phyloP scores from a whole-genome alignment of 2,888 invertebrate genomes.

The Pediacus dermestoides region DNA sequence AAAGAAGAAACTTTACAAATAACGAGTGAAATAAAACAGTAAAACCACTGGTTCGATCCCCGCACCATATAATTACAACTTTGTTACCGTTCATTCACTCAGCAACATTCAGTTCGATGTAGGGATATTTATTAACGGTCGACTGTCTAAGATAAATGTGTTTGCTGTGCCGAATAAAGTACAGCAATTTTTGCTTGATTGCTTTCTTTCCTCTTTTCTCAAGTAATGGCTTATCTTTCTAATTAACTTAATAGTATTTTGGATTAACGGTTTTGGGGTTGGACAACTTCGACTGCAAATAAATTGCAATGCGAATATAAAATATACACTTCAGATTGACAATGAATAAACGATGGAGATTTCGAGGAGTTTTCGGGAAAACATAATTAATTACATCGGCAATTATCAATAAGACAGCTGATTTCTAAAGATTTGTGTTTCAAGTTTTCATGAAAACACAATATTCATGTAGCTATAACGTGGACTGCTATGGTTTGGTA shows the following conservation, averaged over 20 bases:
- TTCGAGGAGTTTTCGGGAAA: too few species aligned
- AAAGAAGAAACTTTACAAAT: constrained; percentile 5
- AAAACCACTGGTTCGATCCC: constrained; percentile 7
- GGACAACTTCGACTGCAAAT: too few species aligned
- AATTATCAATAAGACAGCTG: too few species aligned
- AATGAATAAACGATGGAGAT: too few species aligned
- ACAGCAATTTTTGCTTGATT: constrained; percentile 22
- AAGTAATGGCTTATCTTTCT: constrained; percentile 23
- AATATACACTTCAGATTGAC: too few species aligned
- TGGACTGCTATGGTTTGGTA: too few species aligned
- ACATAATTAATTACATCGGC: too few species aligned
- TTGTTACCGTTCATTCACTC: constrained; percentile 9
- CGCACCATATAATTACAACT: constrained; percentile 6
- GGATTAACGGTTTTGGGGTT: constrained; percentile 25
- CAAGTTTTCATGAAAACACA: too few species aligned
- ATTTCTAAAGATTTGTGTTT: too few species aligned
- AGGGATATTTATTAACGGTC: constrained; percentile 9
- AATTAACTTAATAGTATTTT: constrained; percentile 24
- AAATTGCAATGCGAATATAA: too few species aligned
- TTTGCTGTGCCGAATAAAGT: constrained; percentile 13
- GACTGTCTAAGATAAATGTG: constrained; percentile 10
- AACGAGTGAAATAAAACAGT: constrained; percentile 7
- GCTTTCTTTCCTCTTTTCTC: constrained; percentile 16
- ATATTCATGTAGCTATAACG: too few species aligned
- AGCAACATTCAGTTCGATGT: constrained; percentile 9